A percentile compares a stretch with the other conserved stretches of the same genome.
These are phyloP conservation scores for Miniopterus natalensis DNA, from an alignment of 2,113 vertebrate species.

Conservation along the genomic window DNA sequence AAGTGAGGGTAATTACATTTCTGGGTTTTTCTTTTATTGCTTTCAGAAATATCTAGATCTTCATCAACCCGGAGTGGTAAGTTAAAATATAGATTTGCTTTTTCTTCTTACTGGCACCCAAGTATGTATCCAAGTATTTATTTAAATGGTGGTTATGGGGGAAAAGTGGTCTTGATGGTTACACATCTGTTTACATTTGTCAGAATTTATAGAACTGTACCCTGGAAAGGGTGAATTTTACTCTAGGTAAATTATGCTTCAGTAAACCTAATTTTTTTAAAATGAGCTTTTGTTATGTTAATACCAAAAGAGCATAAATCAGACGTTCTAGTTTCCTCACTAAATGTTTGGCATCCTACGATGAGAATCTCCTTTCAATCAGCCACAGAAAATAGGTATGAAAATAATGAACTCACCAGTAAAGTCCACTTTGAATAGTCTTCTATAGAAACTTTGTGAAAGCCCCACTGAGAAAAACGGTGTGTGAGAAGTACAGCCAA, in stretches of 20 bases:
- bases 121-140: background rate
- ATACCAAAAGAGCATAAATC: background rate
- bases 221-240: conserved; percentile 29
- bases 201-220: conserved; percentile 39
- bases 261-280: background rate
- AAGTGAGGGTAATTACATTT: conserved; percentile 13
- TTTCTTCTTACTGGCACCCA: background rate
- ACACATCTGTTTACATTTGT: background rate
- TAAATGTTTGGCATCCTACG: background rate
- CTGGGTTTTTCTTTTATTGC: conserved; percentile 21
- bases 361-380: background rate
- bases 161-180: background rate
- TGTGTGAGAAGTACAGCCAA: background rate
- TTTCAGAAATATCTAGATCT: conserved; percentile 47
- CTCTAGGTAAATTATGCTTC: background rate
- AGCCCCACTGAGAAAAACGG: background rate
- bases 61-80: background rate
- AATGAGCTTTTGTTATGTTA: background rate
- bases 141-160: background rate
- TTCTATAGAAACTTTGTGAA: background rate
- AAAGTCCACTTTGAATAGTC: background rate
- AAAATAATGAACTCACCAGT: background rate
- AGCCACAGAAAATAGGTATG: background rate
- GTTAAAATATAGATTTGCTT: background rate
- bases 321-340: background rate